Evolutionary conservation across 1,140 invertebrate genomes (phyloP), one percentile per base, ranked within the genome.

Genomic region (Drusus annulatus): DNA sequence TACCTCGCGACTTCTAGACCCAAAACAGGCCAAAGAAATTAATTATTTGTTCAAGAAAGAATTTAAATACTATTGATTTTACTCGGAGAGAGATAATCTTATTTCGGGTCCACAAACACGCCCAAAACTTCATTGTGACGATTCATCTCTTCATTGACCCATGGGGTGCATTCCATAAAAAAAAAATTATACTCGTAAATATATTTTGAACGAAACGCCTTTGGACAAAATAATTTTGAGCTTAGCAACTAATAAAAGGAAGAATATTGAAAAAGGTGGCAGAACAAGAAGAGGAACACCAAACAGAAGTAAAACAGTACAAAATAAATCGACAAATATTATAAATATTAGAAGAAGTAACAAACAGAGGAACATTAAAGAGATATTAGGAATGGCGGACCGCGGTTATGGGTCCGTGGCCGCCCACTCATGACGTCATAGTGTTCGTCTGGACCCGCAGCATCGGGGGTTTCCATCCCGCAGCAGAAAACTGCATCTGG

Each of bases 401-500:
- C 92, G 87, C 91, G 91, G 87, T 92, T 91, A 90, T 92, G 90
- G 88, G 91, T 91, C 91, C 90, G 84, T 91, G 91, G 90, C 85
- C 90, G 89, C 52, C 75, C 75, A n/a, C 58, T 51, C 36, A 50
- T 62, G 56, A 76, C 36, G 58, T 76, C 71, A 52, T 76, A 65
- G 87, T 84, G 87, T 87, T 58, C 52, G 86, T 85, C 87, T 80
- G 85, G 87, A 69, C 76, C 74, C 69, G 87, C 93, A 84, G 94
- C 94, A 85, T 93, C 93, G 86, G 91, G 92, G 89, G 92, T 31
- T 56, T 75, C 54, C 90, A 95, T 91, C 87, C 94, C 94, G 91
- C 94, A 95, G 92, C 94, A 95, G 91, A 95, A 95, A 91, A 94
- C 94, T 87, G 94, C 93, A 95, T 95, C 94, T 95, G 94, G 88